A percentile compares a stretch with the other conserved stretches of the same genome.
Conservation (phyloP, 2,113 vertebrate species). For the Conger conger region DNA sequence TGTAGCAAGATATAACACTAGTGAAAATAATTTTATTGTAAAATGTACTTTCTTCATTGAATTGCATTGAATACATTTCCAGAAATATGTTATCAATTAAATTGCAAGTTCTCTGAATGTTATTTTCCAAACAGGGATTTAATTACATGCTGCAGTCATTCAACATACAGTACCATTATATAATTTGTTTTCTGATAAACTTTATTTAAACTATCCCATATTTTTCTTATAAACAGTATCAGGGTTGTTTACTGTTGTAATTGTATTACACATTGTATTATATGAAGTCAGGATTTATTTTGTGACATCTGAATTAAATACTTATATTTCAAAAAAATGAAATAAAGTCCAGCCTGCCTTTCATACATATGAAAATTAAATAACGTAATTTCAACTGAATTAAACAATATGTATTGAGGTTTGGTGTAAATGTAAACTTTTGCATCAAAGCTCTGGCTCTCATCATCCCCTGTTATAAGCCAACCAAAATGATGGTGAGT, state of each 20-base stretch:
- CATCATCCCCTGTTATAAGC: no score
- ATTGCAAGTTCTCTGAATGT: background rate
- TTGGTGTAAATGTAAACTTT: no score
- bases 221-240: background rate
- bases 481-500: no score
- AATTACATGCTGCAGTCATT: background rate
- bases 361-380: background rate
- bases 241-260: background rate
- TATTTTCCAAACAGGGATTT: background rate
- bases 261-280: background rate
- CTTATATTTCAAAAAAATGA: background rate
- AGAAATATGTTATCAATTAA: background rate
- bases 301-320: background rate
- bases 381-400: no score
- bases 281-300: background rate
- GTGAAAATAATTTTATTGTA: background rate
- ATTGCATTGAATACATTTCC: background rate
- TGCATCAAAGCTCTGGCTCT: no score
- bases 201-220: background rate
- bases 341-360: background rate
- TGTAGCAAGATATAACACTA: background rate
- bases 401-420: no score
- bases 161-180: background rate
- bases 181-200: background rate
- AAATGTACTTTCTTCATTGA: background rate